Conservation (phyloP, 2,888 invertebrate genomes). For the Diarsia rubi region DNA sequence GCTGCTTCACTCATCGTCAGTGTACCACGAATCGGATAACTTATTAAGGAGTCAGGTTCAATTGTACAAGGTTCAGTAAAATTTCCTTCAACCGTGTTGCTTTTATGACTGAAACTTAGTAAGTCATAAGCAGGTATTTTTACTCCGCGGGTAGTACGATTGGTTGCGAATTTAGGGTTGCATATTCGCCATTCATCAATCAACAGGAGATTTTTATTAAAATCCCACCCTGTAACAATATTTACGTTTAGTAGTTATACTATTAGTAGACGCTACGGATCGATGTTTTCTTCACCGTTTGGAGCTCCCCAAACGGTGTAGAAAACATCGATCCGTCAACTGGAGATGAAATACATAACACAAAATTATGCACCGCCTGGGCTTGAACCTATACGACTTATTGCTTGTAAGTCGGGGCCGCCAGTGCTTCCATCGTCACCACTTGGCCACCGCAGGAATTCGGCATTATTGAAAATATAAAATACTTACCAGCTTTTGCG, state of each 20-base stretch:
- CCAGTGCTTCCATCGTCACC: no score
- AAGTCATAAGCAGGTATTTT: background rate
- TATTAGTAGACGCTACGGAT: background rate
- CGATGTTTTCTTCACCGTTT: background rate
- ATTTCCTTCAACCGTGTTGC: constrained; percentile 1
- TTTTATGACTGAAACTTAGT: background rate
- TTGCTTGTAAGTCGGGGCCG: no score
- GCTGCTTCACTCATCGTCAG: background rate
- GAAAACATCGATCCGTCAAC: no score
- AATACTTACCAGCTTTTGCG: constrained; percentile 79
- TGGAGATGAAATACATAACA: no score
- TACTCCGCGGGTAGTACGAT: background rate
- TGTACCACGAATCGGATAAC: background rate
- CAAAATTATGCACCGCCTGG: no score
- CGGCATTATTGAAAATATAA: background rate
- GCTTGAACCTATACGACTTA: no score
- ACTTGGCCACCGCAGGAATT: no score
- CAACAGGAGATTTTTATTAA: constrained; percentile 90
- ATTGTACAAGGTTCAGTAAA: background rate
- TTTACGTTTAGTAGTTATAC: background rate
- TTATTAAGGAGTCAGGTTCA: background rate
- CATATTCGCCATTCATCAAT: constrained; percentile 91
- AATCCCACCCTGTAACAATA: constrained; percentile 90
- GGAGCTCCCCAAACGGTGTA: no score
- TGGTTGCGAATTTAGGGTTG: constrained; percentile 8